Base-by-base conservation (phyloP, 2,797 vertebrate species). In the Toxotes lorentzi region DNA sequence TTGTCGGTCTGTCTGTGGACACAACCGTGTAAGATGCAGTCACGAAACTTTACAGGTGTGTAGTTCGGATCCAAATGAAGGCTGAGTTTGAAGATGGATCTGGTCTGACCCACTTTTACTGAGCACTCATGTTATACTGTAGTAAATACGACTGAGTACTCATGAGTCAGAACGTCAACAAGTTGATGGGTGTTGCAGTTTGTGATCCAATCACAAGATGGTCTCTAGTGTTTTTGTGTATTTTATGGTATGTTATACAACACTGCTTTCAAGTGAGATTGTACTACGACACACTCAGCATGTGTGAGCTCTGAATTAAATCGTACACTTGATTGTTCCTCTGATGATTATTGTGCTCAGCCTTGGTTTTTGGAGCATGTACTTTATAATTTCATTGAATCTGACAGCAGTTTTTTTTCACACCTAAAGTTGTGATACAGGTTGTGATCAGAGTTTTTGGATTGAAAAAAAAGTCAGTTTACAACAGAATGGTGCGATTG, bases 381-480 rank as follows among this genome's bases (percentile, higher is more conserved):
- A 9, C 35, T 11, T 38, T 45, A 24, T 34, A 24, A 64, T 65
- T 30, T 40, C 35, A 53, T 27, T 19, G 13, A 64, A 21, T 76
- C 10, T 66, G 50, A 47, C 24, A 2, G 41, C 30, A 11, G 7
- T n/a, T 65, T 23, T 58, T 27, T 27, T 27, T 27, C 34, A 5
- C 53, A 23, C 40, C 72, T 43, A 0, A 43, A 56, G 11, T 7
- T 58, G 61, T 67, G n/a, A 34, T 70, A 78, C 51, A 67, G 40
- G 17, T 41, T 70, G 51, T 47, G 41, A 40, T 59, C 50, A 27
- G 53, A 48, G 11, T 2, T 16, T 7, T 11, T 56, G 11, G 19
- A 82, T 58, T 51, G 79, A 63, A 68, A 56, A 65, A 58, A 83
- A 54, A 67, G 70, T 81, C 73, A 65, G 67, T 56, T 88, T 82